Conservation (phyloP, 2,797 vertebrate species). For the Pteronotus mesoamericanus region DNA sequence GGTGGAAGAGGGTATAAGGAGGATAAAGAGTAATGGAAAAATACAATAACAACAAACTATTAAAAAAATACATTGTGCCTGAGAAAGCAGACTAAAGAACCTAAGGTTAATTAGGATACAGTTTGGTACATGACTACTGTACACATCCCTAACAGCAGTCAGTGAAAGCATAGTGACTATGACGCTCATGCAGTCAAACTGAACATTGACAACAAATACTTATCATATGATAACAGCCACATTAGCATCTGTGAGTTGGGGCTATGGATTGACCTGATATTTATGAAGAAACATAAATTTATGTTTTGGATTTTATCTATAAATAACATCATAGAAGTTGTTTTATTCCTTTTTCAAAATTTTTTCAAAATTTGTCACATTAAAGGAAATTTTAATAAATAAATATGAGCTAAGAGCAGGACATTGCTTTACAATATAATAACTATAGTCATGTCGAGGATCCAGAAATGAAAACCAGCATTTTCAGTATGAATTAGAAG, state of each 20-base stretch:
- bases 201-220: not conserved
- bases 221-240: not conserved
- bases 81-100: not conserved
- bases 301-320: not conserved
- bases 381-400: not conserved
- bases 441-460: not conserved
- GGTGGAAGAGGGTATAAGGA: too few species aligned
- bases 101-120: not conserved
- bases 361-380: not conserved
- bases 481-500: not conserved
- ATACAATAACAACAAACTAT: too few species aligned
- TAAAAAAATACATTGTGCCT: not conserved
- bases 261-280: not conserved
- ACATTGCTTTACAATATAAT: not conserved
- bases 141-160: not conserved
- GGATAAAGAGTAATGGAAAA: too few species aligned
- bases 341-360: too few species aligned
- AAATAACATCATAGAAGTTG: not conserved
- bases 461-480: not conserved
- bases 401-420: not conserved
- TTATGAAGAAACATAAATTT: not conserved
- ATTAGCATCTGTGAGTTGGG: not conserved
- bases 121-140: not conserved
- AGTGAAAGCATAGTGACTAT: not conserved
- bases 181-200: not conserved